These are phyloP conservation scores for Macroramphosus scolopax DNA, from an alignment of 2,797 vertebrate species.

Conservation along the genomic window DNA sequence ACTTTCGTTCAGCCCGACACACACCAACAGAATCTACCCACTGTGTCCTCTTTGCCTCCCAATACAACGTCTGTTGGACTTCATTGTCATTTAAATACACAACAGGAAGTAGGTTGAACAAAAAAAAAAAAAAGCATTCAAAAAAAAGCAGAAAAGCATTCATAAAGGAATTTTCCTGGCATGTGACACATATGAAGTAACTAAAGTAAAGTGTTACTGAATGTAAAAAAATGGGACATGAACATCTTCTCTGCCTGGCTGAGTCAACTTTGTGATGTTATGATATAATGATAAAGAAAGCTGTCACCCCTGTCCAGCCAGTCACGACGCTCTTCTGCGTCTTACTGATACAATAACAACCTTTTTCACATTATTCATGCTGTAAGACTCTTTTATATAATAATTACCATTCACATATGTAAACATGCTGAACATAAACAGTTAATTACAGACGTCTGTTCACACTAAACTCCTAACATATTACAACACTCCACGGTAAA, in stretches of 20 bases:
- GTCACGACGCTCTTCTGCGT: slow-evolving; percentile 12
- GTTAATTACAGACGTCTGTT: too few species aligned
- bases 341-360: slow-evolving; percentile 17
- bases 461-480: too few species aligned
- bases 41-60: slow-evolving; percentile 13
- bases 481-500: too few species aligned
- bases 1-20: slow-evolving; percentile 1
- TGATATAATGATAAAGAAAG: slow-evolving; percentile 42
- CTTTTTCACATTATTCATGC: slow-evolving; percentile 16
- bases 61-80: slow-evolving; percentile 8
- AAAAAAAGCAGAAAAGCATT: slow-evolving; percentile 1
- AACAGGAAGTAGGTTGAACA: slow-evolving; percentile 33
- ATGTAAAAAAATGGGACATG: slow-evolving; percentile 40
- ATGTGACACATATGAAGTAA: slow-evolving; percentile 11
- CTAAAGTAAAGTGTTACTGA: slow-evolving; percentile 30
- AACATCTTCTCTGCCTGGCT: slow-evolving; percentile 21
- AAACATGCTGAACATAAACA: too few species aligned
- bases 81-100: slow-evolving; percentile 41
- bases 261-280: slow-evolving; percentile 39
- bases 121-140: too few species aligned
- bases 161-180: slow-evolving; percentile 15
- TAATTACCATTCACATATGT: too few species aligned
- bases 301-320: slow-evolving; percentile 18
- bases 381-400: too few species aligned
- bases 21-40: slow-evolving; percentile 11